Evolutionary conservation across 2,888 invertebrate species (phyloP).

Genomic region (Sialis lutaria): DNA sequence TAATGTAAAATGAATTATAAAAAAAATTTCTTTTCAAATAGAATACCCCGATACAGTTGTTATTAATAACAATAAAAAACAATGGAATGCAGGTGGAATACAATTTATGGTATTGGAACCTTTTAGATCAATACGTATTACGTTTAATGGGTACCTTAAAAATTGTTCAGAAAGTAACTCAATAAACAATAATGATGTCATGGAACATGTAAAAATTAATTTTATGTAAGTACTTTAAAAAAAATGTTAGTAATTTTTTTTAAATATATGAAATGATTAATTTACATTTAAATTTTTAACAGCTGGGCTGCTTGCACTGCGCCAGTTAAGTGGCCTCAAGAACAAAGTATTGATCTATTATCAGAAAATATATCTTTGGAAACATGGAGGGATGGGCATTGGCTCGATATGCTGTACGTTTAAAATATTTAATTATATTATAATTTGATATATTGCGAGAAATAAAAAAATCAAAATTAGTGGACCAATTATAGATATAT

Average conservation of each 20-base stretch:
- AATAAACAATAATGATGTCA: conserved; percentile 16
- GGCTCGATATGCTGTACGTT: conserved; percentile 35
- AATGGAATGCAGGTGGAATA: conserved; percentile 41
- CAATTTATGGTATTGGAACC: conserved; percentile 43
- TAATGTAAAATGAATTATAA: conserved; percentile 10
- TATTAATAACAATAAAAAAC: conserved; percentile 24
- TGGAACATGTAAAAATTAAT: conserved; percentile 33
- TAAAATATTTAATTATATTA: not conserved
- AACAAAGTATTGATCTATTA: conserved; percentile 33
- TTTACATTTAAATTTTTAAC: conserved; percentile 11
- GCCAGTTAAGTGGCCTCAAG: conserved; percentile 32
- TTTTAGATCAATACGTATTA: conserved; percentile 38
- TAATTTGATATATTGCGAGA: not conserved
- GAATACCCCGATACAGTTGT: conserved; percentile 35
- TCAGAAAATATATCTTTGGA: conserved; percentile 36
- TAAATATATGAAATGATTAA: not conserved
- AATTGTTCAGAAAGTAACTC: conserved; percentile 23
- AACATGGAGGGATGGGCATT: conserved; percentile 36
- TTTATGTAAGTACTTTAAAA: conserved; percentile 33
- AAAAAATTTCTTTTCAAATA: conserved; percentile 12
- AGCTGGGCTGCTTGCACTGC: conserved; percentile 37
- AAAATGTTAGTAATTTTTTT: too few relatives aligned
- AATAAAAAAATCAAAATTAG: too few relatives aligned
- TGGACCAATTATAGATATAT: not conserved
- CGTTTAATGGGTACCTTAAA: conserved; percentile 51